These are phyloP conservation scores for Enteromius thamalakanensis DNA, from an alignment of 2,797 vertebrate genomes.

Conservation along the genomic window DNA sequence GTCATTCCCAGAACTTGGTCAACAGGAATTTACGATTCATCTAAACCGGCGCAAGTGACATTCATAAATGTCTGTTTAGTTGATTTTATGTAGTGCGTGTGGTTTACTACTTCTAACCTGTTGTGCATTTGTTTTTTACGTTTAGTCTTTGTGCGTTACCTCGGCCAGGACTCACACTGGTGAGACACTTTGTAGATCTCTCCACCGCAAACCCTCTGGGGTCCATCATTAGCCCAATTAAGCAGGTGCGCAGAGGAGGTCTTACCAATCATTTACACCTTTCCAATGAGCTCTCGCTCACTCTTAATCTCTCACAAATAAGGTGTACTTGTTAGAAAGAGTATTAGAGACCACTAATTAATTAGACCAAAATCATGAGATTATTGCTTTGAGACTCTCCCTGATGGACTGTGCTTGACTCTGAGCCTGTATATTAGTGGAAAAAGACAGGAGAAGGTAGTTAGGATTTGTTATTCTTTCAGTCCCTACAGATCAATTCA, in stretches of 20 bases:
- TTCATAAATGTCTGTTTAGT: constrained; percentile 43
- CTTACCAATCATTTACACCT: constrained; percentile 91
- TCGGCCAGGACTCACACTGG: constrained; percentile 40
- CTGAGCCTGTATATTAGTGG: constrained; percentile 43
- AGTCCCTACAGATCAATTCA: constrained; percentile 55
- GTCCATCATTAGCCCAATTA: constrained; percentile 90
- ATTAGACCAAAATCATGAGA: constrained; percentile 91
- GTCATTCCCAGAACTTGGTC: constrained; percentile 65
- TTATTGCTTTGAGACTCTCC: constrained; percentile 85
- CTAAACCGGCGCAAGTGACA: constrained; percentile 1
- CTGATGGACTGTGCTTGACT: constrained; percentile 78
- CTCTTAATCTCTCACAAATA: constrained; percentile 94
- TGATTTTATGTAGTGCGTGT: neutral
- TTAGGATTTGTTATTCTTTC: constrained; percentile 65
- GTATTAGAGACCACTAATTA: constrained; percentile 87
- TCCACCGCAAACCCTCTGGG: constrained; percentile 79
- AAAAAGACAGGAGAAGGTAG: constrained; percentile 29
- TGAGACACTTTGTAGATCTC: constrained; percentile 66
- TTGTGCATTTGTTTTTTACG: neutral
- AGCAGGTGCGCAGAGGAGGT: constrained; percentile 87
- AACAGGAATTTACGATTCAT: constrained; percentile 15
- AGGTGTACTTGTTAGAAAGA: constrained; percentile 87
- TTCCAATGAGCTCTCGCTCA: constrained; percentile 87
- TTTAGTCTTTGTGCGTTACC: neutral
- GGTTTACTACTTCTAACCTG: neutral